Base-by-base conservation (phyloP, 2,113 vertebrate species). In the Vireo altiloquus region DNA sequence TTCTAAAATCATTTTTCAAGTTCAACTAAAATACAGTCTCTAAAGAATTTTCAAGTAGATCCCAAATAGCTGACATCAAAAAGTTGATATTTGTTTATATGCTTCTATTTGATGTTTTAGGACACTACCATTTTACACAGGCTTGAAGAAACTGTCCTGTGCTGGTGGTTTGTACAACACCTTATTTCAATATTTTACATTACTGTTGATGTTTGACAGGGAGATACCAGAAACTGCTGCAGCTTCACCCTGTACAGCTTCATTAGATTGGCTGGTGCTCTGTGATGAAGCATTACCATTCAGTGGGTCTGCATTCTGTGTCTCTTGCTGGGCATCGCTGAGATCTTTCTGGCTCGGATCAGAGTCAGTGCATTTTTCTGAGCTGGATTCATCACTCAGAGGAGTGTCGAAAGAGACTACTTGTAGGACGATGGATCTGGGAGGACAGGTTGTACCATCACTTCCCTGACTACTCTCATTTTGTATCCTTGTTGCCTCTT, bases 401-500 rank as follows among this genome's bases (percentile, higher is more conserved):
- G 89, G 17, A 93, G 72, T 92, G 82, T 96, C 92, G 17, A 86
- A 82, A 81, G 86, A 94, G 90, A 96, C 94, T 85, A 89, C 90
- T 92, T 87, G 94, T 82, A 92, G 78, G 15, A 92, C 81, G 82
- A 97, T 96, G 47, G 72, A 68, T 76, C 94, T 87, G 84, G 82
- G 81, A 96, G 89, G 42, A 92, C 82, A 94, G 75, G 56, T 7
- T 78, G 90, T 52, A 87, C 39, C 82, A 80, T 89, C 72, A 4
- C 72, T 95, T 84, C 88, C 88, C 91, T 97, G 95, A 95, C 88
- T 92, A 82, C 66, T 96, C 95, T 95, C 81, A 92, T 63, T 78
- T 90, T 95, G 79, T 95, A 46, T 88, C n/a, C 64, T 66, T 89
- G 59, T 94, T 91, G 78, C 56, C 69, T 94, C 94, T 89, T 87